phyloP scores from a whole-genome alignment of 2,797 vertebrate genomes.

The Eulemur albifrons region DNA sequence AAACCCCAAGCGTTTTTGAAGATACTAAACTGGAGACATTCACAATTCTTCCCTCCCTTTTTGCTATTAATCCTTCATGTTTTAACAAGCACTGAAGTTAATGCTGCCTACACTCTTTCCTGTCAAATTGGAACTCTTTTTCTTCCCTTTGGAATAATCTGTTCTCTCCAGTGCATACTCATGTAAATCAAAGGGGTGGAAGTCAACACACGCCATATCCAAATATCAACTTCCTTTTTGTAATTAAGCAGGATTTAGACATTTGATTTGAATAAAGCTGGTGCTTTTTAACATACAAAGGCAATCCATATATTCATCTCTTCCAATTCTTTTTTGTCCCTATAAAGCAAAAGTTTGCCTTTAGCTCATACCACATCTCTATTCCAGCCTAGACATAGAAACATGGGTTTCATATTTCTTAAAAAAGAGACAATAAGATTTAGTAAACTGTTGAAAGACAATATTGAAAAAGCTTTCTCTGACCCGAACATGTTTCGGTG shows the following conservation, averaged over 20 bases:
- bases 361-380: conserved; percentile 36
- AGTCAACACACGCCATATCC: conserved; percentile 77
- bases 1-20: conserved; percentile 87
- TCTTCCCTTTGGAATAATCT: conserved; percentile 81
- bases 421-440: background rate
- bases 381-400: conserved; percentile 40
- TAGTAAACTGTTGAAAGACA: background rate
- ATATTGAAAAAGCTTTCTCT: background rate
- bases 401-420: background rate
- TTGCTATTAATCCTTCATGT: conserved; percentile 85
- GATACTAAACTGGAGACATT: conserved; percentile 86
- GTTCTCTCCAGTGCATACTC: conserved; percentile 75
- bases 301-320: conserved; percentile 54
- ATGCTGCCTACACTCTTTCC: conserved; percentile 84
- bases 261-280: conserved; percentile 79
- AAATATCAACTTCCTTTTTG: conserved; percentile 83
- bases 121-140: conserved; percentile 76
- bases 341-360: conserved; percentile 53
- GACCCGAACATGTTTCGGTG: background rate
- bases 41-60: conserved; percentile 84
- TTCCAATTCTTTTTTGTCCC: conserved; percentile 76
- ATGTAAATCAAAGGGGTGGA: conserved; percentile 81
- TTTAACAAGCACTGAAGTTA: conserved; percentile 86
- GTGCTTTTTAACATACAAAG: conserved; percentile 64
- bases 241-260: conserved; percentile 82